Conservation (phyloP, 30 jellyfish, hydroid and myxozoan genomes). For the Clytia hemisphaerica region DNA sequence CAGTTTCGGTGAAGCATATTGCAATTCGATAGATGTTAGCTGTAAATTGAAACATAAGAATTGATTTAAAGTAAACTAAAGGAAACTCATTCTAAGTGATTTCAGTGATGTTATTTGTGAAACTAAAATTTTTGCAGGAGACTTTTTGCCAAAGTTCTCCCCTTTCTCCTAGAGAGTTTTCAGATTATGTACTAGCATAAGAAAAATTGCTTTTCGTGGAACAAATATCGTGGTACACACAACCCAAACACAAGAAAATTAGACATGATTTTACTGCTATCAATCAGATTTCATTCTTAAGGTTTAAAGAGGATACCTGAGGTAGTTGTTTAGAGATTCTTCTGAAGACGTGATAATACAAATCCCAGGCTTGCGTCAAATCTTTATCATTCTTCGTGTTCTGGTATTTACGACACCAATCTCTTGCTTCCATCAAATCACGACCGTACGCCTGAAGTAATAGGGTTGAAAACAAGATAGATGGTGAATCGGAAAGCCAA, state of each 20-base stretch:
- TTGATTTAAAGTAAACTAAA: background rate
- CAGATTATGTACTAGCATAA: too few relatives aligned
- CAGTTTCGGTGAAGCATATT: conserved; percentile 86
- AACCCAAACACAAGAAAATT: too few relatives aligned
- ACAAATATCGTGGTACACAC: too few relatives aligned
- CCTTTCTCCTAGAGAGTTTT: too few relatives aligned
- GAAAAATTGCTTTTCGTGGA: too few relatives aligned
- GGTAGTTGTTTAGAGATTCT: conserved; percentile 94
- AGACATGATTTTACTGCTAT: too few relatives aligned
- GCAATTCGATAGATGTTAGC: conserved; percentile 88
- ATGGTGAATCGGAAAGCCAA: too few relatives aligned
- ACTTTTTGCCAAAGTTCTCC: background rate
- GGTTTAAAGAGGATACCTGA: conserved; percentile 52
- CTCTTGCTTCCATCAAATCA: conserved; percentile 91
- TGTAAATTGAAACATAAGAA: conserved; percentile 1
- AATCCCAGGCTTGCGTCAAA: conserved; percentile 97
- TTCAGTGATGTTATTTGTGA: background rate
- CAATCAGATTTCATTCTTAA: background rate
- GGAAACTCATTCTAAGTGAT: background rate
- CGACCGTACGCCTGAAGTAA: conserved; percentile 90
- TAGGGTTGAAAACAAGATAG: background rate
- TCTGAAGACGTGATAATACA: conserved; percentile 80
- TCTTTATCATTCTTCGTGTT: conserved; percentile 61
- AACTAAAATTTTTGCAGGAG: background rate
- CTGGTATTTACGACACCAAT: conserved; percentile 92